phyloP scores from a whole-genome alignment of 1,140 invertebrate genomes.

The Tenebrio molitor region DNA sequence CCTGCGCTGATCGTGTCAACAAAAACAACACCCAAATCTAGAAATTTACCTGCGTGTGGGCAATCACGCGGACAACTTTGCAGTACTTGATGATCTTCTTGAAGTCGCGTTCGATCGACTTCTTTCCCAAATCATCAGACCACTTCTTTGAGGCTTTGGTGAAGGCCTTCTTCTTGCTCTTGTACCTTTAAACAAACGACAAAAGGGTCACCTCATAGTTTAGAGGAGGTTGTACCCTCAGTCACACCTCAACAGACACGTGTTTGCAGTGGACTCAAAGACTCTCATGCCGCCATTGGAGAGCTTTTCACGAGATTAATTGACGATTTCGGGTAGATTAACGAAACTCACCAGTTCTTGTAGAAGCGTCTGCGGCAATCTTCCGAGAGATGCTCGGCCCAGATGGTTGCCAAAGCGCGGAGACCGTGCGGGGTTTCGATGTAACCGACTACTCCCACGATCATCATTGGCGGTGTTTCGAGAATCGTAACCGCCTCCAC shows the following conservation, averaged over 20 bases:
- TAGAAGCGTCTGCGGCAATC: conserved; percentile 99
- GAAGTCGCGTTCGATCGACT: conserved; percentile 97
- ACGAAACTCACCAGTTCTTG: conserved; percentile 95
- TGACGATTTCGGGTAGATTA: not conserved
- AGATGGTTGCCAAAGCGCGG: conserved; percentile 94
- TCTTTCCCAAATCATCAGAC: conserved; percentile 96
- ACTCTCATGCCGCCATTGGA: conserved; percentile 78
- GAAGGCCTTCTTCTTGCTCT: conserved; percentile 99
- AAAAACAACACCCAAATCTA: conserved; percentile 11
- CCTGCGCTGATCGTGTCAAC: conserved; percentile 63
- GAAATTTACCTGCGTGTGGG: conserved; percentile 94
- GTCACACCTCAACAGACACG: conserved; percentile 57
- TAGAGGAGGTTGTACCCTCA: conserved; percentile 75
- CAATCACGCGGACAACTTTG: conserved; percentile 95
- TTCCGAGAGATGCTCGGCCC: conserved; percentile 98
- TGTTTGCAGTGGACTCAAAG: conserved; percentile 59
- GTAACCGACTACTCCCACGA: conserved; percentile 98
- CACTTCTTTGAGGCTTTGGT: conserved; percentile 99
- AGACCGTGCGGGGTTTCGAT: conserved; percentile 98
- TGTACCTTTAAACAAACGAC: conserved; percentile 83
- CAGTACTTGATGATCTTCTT: conserved; percentile 99
- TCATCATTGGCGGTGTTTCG: conserved; percentile 98
- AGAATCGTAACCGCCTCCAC: conserved; percentile 99
- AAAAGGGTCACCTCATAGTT: conserved; percentile 70
- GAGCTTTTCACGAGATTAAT: conserved; percentile 67